phyloP scores from a whole-genome alignment of 1,140 invertebrate species.

The Medauroidea extradentata region DNA sequence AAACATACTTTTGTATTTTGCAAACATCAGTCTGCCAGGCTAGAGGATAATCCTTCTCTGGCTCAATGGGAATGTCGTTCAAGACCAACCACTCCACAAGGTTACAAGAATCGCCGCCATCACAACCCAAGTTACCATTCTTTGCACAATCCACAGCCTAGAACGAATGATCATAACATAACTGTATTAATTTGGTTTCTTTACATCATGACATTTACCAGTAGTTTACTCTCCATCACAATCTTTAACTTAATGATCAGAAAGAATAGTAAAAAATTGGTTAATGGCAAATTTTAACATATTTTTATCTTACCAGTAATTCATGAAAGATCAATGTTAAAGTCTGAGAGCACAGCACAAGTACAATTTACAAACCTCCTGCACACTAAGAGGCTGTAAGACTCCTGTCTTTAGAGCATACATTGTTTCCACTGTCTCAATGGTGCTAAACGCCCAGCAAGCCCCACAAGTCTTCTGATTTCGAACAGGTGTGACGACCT shows the following conservation, averaged over 20 bases:
- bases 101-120: slow-evolving; percentile 75
- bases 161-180: too few relatives aligned
- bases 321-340: too few relatives aligned
- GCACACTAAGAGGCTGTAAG: slow-evolving; percentile 63
- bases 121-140: slow-evolving; percentile 68
- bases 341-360: neutral
- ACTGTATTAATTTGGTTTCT: too few relatives aligned
- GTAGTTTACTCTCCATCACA: too few relatives aligned
- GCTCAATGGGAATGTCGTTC: slow-evolving; percentile 52
- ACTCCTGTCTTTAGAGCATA: slow-evolving; percentile 61
- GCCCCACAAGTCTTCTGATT: slow-evolving; percentile 77
- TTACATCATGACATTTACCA: too few relatives aligned
- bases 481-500: slow-evolving; percentile 61
- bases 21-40: slow-evolving; percentile 55
- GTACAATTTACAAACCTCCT: slow-evolving; percentile 50
- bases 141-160: slow-evolving; percentile 79
- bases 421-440: slow-evolving; percentile 75
- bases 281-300: too few relatives aligned
- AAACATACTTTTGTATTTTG: slow-evolving; percentile 43
- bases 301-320: too few relatives aligned
- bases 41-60: slow-evolving; percentile 62
- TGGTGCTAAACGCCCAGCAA: slow-evolving; percentile 82
- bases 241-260: too few relatives aligned
- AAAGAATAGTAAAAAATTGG: too few relatives aligned
- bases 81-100: slow-evolving; percentile 67